Evolutionary conservation across 2,797 vertebrate species (phyloP).

Genomic region (Paramormyrops hopkinsi): DNA sequence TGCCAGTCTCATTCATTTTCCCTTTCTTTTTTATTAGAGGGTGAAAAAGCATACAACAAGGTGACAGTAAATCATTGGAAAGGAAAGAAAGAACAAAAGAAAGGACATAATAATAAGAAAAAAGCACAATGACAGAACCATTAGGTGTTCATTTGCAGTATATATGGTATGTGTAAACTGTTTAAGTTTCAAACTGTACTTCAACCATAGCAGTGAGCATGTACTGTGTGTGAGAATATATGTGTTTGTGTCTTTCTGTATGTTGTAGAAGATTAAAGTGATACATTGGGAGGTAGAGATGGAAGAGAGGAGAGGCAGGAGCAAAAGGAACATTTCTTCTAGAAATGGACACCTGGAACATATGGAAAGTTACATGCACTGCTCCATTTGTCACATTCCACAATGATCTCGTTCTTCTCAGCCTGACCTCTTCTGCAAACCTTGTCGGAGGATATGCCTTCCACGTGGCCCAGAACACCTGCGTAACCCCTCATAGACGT

Average conservation of each 20-base stretch:
- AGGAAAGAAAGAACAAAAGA: background rate
- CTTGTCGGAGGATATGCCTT: background rate
- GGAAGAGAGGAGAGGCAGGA: background rate
- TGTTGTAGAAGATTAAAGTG: background rate
- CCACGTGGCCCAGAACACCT: background rate
- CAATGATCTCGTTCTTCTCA: background rate
- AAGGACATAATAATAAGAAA: background rate
- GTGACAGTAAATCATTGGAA: background rate
- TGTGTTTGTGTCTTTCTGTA: background rate
- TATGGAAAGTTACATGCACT: background rate
- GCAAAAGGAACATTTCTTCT: background rate
- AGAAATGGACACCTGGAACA: background rate
- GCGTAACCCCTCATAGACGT: slow-evolving; percentile 1
- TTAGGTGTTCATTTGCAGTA: background rate
- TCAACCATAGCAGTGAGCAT: background rate
- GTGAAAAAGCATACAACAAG: background rate
- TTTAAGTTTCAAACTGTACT: background rate
- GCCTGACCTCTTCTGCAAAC: background rate
- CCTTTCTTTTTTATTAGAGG: background rate
- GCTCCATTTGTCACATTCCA: background rate
- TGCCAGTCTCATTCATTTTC: background rate
- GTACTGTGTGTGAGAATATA: background rate
- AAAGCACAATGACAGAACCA: background rate
- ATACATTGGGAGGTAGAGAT: background rate
- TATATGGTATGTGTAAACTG: background rate